Percentiles rank a stretch among this genome's conserved stretches.
Evolutionary conservation across 2,797 vertebrate genomes (phyloP).

Genomic region (Pempheris klunzingeri): DNA sequence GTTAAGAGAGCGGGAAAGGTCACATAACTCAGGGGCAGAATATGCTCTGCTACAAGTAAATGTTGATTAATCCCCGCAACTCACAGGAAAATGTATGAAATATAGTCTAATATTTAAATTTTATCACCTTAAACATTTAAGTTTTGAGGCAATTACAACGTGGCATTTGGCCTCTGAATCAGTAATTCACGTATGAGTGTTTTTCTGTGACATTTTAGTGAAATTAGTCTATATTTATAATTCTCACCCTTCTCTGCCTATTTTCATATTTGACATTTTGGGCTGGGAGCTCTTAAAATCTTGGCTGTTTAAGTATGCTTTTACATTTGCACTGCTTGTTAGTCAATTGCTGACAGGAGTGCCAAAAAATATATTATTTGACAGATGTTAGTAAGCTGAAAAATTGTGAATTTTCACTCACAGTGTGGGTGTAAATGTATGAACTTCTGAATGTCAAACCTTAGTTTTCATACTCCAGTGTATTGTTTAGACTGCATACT

Average conservation of each 20-base stretch:
- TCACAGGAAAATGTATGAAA: conserved; percentile 50
- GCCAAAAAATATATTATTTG: neutral
- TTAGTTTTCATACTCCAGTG: neutral
- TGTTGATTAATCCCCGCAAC: conserved; percentile 71
- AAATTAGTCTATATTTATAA: conserved; percentile 63
- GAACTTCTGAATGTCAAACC: conserved; percentile 17
- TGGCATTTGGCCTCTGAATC: conserved; percentile 56
- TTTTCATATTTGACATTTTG: conserved; percentile 58
- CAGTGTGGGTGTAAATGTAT: neutral
- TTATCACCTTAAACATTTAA: conserved; percentile 57
- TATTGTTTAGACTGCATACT: neutral
- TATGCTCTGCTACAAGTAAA: conserved; percentile 59
- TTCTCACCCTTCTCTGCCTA: conserved; percentile 51
- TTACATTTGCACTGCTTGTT: conserved; percentile 41
- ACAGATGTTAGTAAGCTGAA: conserved; percentile 1
- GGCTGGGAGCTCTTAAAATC: conserved; percentile 26
- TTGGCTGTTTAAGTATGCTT: conserved; percentile 25
- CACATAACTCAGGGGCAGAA: conserved; percentile 59
- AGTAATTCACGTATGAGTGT: conserved; percentile 54
- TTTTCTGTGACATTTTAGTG: conserved; percentile 71
- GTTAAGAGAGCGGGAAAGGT: conserved; percentile 70
- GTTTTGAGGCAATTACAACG: conserved; percentile 50
- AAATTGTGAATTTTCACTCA: neutral
- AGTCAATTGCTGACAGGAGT: conserved; percentile 21
- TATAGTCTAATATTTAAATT: conserved; percentile 49